Evolutionary conservation across 2,888 invertebrate genomes (phyloP).

Genomic region (Microdon myrmicae): DNA sequence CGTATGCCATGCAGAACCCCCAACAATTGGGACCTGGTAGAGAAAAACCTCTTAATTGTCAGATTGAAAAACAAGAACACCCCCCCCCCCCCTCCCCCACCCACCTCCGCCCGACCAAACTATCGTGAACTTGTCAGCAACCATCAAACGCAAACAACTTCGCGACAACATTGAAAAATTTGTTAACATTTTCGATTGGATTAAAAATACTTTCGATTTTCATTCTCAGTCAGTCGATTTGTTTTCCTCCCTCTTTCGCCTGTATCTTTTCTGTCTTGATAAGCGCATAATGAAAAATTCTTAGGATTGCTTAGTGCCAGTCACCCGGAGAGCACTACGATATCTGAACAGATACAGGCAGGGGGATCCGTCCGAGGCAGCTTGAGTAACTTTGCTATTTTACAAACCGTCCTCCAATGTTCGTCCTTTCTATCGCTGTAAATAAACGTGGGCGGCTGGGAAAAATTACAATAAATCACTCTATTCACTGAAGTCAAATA

Average conservation of each 20-base stretch:
- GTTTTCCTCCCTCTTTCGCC: slow-evolving; percentile 3
- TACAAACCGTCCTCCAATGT: background rate
- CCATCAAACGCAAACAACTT: no score
- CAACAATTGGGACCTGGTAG: no score
- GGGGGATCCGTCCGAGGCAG: slow-evolving; percentile 30
- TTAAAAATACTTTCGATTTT: slow-evolving; percentile 32
- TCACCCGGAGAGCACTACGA: slow-evolving; percentile 37
- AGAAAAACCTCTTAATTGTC: no score
- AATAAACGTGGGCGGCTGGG: slow-evolving; percentile 1
- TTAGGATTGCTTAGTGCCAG: slow-evolving; percentile 45
- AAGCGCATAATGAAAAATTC: slow-evolving; percentile 49
- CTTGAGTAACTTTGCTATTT: slow-evolving; percentile 31
- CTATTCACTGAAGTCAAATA: slow-evolving; percentile 45
- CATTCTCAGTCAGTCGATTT: slow-evolving; percentile 6
- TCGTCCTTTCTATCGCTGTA: background rate
- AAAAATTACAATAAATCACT: slow-evolving; percentile 42
- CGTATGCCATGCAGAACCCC: no score
- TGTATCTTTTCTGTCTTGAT: slow-evolving; percentile 12
- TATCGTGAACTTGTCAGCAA: no score
- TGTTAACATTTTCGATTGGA: slow-evolving; percentile 47
- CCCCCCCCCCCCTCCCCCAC: no score
- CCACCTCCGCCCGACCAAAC: no score
- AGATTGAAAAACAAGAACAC: no score
- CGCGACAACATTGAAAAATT: no score
- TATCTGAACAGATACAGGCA: background rate